Conservation (phyloP, 2,113 vertebrate species). For the Grallaria varia region DNA sequence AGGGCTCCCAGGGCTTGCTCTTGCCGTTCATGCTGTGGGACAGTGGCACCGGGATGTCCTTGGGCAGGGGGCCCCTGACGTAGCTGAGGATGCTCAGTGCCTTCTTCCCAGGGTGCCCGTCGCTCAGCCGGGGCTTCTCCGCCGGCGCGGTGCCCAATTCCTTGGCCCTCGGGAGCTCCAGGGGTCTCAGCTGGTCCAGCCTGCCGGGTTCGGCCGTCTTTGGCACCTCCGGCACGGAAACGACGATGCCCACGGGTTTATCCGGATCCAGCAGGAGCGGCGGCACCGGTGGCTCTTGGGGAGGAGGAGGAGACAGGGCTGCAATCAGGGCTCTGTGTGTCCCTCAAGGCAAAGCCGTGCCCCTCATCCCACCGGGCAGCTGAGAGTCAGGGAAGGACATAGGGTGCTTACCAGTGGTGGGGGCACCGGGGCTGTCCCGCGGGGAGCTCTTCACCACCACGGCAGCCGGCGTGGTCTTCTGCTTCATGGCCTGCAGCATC, state of each 20-base stretch:
- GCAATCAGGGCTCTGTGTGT: fast-evolving
- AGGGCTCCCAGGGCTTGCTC: slow-evolving; percentile 93
- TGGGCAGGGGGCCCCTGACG: slow-evolving; percentile 82
- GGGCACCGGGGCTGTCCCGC: slow-evolving; percentile 81
- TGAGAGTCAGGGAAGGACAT: fast-evolving
- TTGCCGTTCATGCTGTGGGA: slow-evolving; percentile 87
- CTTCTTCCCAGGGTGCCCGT: slow-evolving; percentile 79
- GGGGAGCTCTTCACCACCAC: slow-evolving; percentile 83
- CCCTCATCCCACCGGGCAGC: not conserved
- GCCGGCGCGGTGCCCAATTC: slow-evolving; percentile 41
- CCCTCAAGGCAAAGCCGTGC: not conserved
- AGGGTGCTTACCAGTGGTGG: slow-evolving; percentile 77
- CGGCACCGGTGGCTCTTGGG: slow-evolving; percentile 61
- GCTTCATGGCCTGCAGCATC: slow-evolving; percentile 93
- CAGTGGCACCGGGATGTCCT: slow-evolving; percentile 79
- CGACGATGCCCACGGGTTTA: slow-evolving; percentile 70
- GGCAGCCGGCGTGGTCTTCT: slow-evolving; percentile 77
- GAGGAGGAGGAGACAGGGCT: not conserved
- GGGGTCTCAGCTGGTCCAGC: slow-evolving; percentile 76
- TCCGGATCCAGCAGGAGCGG: slow-evolving; percentile 77
- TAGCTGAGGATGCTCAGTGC: slow-evolving; percentile 87
- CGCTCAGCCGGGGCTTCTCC: slow-evolving; percentile 82
- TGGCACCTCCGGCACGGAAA: slow-evolving; percentile 72
- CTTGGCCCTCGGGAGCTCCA: slow-evolving; percentile 80
- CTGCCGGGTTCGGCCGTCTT: slow-evolving; percentile 70